Evolutionary conservation across 2,113 vertebrate genomes (phyloP), one percentile per base, ranked within the genome.

Genomic region (Mus spicilegus): DNA sequence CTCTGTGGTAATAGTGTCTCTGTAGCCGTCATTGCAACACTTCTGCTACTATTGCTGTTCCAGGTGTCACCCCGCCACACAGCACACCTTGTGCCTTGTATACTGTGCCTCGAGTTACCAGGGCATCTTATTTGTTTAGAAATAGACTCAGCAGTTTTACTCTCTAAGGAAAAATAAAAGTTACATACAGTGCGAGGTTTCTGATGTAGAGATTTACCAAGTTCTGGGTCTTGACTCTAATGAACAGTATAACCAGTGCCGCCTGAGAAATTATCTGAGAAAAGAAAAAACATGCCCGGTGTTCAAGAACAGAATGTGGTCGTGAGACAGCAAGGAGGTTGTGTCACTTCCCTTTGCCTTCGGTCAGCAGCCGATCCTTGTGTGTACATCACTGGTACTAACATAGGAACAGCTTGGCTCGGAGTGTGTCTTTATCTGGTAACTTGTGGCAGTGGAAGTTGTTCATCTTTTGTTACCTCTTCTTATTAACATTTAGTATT

Each of bases 401-500:
- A 84, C 78, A 11, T 75, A 91, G 89, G 51, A 91, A 75, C 14
- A 89, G 0, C 7, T 72, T 89, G 61, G 4, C 33, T 65, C 58
- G 30, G 78, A 76, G 51, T 93, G 1, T 85, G 4, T 92, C 22
- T 82, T 90, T 78, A 36, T 61, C n/a, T 75, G 76, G 56, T n/a
- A 70, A 61, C 0, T 36, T 19, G 89, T 78, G 58, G 8, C 12
- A 61, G 20, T 61, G 65, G n/a, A 69, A 82, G 7, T 36, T 67
- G 16, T 58, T 92, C 11, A 65, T 73, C 69, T 93, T 90, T 93
- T 28, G 69, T 92, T 67, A 63, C 78, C 20, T 90, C 9, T 49
- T 93, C 49, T 94, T 28, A 63, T 72, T 87, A 78, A 49, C 11
- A 63, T 5, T 70, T 86, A 80, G 5, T 91, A 84, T 76, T 95